phyloP scores from a whole-genome alignment of 2,113 vertebrate species.

The Pheucticus melanocephalus region DNA sequence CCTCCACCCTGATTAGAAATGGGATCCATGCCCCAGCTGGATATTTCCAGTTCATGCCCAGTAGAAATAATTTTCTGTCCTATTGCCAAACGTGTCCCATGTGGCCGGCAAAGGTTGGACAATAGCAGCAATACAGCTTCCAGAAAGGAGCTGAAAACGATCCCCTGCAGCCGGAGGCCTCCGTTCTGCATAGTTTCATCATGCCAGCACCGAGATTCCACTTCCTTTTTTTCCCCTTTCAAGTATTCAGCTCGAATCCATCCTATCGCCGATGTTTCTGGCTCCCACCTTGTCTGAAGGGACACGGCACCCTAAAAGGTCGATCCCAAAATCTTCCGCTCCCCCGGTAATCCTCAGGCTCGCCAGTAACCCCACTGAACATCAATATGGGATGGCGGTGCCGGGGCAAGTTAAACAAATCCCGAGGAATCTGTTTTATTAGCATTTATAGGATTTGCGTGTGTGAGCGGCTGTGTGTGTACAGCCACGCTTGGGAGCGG shows the following conservation, averaged over 20 bases:
- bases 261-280: background rate
- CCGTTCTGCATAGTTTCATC: slow-evolving; percentile 14
- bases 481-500: slow-evolving; percentile 27
- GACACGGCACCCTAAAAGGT: background rate
- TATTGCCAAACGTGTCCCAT: slow-evolving; percentile 23
- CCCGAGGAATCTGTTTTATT: slow-evolving; percentile 57
- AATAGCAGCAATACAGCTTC: slow-evolving; percentile 44
- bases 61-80: slow-evolving; percentile 38
- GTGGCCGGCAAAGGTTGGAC: slow-evolving; percentile 43
- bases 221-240: slow-evolving; percentile 33
- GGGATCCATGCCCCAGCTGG: slow-evolving; percentile 7
- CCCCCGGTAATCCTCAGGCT: background rate
- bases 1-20: background rate
- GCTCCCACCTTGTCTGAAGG: background rate
- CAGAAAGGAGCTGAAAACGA: slow-evolving; percentile 52
- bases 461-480: slow-evolving; percentile 9
- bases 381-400: background rate
- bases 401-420: slow-evolving; percentile 47
- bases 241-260: background rate
- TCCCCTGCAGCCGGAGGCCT: slow-evolving; percentile 33
- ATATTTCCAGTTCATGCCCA: slow-evolving; percentile 47
- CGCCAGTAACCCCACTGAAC: background rate
- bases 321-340: background rate
- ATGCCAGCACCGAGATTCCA: background rate
- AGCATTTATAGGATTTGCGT: slow-evolving; percentile 51